Evolutionary conservation across 2,113 vertebrate genomes (phyloP).

Genomic region (Bubo blakistoni): DNA sequence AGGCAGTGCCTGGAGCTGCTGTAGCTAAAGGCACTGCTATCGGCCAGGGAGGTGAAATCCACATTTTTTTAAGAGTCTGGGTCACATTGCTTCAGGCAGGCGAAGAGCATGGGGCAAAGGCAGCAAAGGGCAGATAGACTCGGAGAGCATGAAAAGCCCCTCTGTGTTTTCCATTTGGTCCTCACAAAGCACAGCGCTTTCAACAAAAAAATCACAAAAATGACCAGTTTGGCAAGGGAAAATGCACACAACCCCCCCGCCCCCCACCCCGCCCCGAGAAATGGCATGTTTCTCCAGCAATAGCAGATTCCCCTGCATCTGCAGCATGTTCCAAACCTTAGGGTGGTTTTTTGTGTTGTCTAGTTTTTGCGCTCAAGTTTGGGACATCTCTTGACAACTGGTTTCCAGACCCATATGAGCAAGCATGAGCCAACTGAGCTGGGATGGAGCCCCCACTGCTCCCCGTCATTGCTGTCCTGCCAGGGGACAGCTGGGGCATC

Average conservation of each 20-base stretch:
- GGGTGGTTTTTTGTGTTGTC: neutral
- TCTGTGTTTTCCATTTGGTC: rapidly evolving
- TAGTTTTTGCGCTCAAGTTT: neutral
- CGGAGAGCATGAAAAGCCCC: rapidly evolving
- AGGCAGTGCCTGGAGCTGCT: neutral
- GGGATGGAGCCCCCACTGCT: rapidly evolving
- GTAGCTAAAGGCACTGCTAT: neutral
- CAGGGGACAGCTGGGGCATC: rapidly evolving
- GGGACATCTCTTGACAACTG: neutral
- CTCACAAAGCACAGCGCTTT: neutral
- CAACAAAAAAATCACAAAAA: neutral
- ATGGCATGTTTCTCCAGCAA: neutral
- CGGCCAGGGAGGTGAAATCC: neutral
- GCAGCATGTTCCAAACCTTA: neutral
- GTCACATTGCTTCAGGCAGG: neutral
- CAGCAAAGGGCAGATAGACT: rapidly evolving
- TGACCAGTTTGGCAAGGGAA: neutral
- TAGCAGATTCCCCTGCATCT: neutral
- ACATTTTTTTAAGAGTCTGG: neutral
- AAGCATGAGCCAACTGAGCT: neutral
- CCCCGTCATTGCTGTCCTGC: rapidly evolving
- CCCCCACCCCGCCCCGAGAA: neutral
- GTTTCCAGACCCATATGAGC: neutral
- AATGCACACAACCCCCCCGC: neutral
- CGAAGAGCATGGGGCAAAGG: rapidly evolving